Percentiles rank a stretch among this genome's conserved stretches.
These are phyloP conservation scores for Bimastos eiseni DNA, from an alignment of 2,888 invertebrate genomes.

Conservation along the genomic window DNA sequence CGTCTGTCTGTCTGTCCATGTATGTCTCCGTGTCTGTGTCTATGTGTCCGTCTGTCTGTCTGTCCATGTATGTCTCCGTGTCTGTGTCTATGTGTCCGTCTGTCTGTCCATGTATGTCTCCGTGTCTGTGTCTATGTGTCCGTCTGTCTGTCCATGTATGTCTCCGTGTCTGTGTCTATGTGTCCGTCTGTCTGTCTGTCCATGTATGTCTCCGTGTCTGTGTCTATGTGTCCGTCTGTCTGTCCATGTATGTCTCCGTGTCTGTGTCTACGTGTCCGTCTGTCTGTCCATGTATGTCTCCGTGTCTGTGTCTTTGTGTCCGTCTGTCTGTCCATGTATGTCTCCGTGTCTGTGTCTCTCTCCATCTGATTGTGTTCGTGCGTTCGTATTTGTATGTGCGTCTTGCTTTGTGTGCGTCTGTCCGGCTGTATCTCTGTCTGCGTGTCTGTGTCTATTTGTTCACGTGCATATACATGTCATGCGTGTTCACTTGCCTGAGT, in stretches of 20 bases:
- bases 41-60: background rate
- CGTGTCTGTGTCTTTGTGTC: background rate
- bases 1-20: background rate
- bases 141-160: background rate
- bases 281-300: background rate
- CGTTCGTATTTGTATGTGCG: background rate
- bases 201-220: too few relatives aligned
- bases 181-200: background rate
- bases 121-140: background rate
- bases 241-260: background rate
- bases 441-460: background rate
- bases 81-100: background rate
- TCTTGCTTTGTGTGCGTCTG: background rate
- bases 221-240: background rate
- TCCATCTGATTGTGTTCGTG: background rate
- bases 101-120: background rate
- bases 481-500: background rate
- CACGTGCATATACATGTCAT: background rate
- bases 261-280: background rate
- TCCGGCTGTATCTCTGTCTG: background rate
- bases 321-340: background rate
- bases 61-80: background rate
- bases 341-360: conserved; percentile 6
- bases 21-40: background rate
- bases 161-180: conserved; percentile 14